Evolutionary conservation across 2,888 invertebrate species (phyloP), one percentile per base, ranked within the genome.

Genomic region (Pachliopta kotzebuea): DNA sequence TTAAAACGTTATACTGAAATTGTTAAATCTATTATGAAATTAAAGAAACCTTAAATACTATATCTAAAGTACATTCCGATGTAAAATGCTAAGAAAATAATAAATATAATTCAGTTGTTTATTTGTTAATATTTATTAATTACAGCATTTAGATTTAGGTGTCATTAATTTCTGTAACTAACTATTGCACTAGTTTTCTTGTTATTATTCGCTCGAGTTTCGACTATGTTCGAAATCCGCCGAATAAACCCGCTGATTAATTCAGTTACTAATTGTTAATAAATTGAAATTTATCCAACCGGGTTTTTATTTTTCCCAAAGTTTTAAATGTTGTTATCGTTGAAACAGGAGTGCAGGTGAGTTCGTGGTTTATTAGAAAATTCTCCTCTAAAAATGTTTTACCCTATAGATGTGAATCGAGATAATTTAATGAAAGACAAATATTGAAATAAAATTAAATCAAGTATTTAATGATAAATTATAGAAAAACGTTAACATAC

Each of bases 211-310:
- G 77, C 70, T 75, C 26, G 56, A 21, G 56, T 37, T 56, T 24
- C 9, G 8, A 72, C 76, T 74, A 76, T 78, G 3, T 71, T 64
- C 59, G 71, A 67, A 68, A 68, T 67, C 67, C 62, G 56, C 23
- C 50, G 55, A 67, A 67, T 70, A 63, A 68, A 68, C 68, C 45
- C 76, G 71, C 81, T 85, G 83, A 85, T 71, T 69, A 73, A 75
- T 82, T 84, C 81, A 83, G 84, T 84, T 88, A 90, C 89, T 90
- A 90, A 91, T 90, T 90, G 90, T 90, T 90, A 90, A 90, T 90
- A 90, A 90, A 91, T 86, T 82, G 79, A 87, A 85, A 75, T 81
- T 85, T 84, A 88, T 85, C 85, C 79, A 74, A 21, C 56, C 60
- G 49, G 54, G 23, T n/a, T 45, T 52, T 63, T 58, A 56, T 42